These are phyloP conservation scores for Manis javanica DNA, from an alignment of 2,797 vertebrate species.

Conservation along the genomic window DNA sequence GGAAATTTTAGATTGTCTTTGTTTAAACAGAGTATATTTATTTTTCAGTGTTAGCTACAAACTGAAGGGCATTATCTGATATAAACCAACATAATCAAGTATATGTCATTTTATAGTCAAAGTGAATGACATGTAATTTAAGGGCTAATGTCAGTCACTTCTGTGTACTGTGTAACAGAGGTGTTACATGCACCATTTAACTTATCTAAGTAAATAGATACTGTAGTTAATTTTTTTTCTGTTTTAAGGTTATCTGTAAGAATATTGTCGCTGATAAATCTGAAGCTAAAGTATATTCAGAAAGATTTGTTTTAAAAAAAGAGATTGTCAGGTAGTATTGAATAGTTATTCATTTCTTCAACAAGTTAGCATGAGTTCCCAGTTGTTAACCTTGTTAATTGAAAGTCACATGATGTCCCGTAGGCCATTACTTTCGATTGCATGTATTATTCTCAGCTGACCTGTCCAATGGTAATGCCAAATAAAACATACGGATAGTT, in stretches of 20 bases:
- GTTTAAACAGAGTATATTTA: slow-evolving; percentile 39
- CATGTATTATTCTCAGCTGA: slow-evolving; percentile 10
- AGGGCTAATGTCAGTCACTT: slow-evolving; percentile 7
- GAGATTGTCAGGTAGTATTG: not conserved
- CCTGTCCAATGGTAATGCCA: slow-evolving; percentile 5
- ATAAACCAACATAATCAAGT: slow-evolving; percentile 34
- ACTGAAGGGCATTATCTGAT: slow-evolving; percentile 30
- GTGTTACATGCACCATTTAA: slow-evolving; percentile 61
- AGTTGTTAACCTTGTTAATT: not conserved
- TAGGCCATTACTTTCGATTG: not conserved
- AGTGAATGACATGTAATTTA: slow-evolving; percentile 61
- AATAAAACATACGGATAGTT: slow-evolving; percentile 62
- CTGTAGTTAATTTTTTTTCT: not conserved
- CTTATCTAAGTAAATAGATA: slow-evolving; percentile 52
- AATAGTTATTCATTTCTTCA: not conserved
- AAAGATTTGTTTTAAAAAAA: slow-evolving; percentile 51
- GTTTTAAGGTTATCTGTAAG: slow-evolving; percentile 20
- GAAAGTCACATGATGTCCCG: not conserved
- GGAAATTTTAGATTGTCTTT: slow-evolving; percentile 17
- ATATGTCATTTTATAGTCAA: slow-evolving; percentile 48
- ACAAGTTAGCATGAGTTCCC: not conserved
- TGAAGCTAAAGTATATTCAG: slow-evolving; percentile 1
- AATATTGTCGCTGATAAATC: slow-evolving; percentile 38
- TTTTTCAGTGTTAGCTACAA: slow-evolving; percentile 52
- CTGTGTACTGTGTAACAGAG: slow-evolving; percentile 16